Percentiles rank a stretch among this genome's conserved stretches.
phyloP scores from a whole-genome alignment of 1,140 invertebrate genomes.

The Phenacoccus solenopsis region DNA sequence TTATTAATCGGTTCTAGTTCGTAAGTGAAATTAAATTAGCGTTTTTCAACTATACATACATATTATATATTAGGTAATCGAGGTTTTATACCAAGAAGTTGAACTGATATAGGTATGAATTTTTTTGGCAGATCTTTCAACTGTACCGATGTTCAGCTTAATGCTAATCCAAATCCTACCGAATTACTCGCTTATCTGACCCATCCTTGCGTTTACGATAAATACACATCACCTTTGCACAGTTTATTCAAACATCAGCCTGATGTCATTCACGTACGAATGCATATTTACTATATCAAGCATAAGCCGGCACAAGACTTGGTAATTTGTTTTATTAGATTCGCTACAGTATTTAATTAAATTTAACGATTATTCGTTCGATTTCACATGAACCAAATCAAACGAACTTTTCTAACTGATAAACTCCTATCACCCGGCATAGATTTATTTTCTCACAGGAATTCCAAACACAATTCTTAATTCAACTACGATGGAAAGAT shows the following conservation, averaged over 20 bases:
- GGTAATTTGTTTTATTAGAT: too few species aligned
- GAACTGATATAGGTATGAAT: too few species aligned
- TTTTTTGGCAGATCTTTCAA: neutral
- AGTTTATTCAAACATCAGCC: neutral
- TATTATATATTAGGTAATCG: too few species aligned
- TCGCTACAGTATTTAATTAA: too few species aligned
- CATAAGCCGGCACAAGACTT: neutral
- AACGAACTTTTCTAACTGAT: too few species aligned
- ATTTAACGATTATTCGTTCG: too few species aligned
- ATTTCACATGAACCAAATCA: too few species aligned
- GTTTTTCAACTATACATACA: too few species aligned
- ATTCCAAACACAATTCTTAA: constrained; percentile 62
- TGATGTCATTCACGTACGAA: neutral
- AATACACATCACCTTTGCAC: neutral
- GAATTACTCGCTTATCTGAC: neutral
- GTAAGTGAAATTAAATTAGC: too few species aligned
- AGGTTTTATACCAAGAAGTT: too few species aligned
- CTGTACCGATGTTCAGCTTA: neutral
- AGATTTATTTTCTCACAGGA: constrained; percentile 37
- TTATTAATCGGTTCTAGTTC: too few species aligned
- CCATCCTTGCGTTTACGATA: neutral
- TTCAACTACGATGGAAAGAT: constrained; percentile 61
- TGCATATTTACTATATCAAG: constrained; percentile 3
- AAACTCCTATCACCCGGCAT: neutral
- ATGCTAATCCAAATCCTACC: neutral